A percentile compares a stretch with the other conserved stretches of the same genome.
These are phyloP conservation scores for Cerceris rybyensis DNA, from an alignment of 2,888 invertebrate genomes.

Conservation along the genomic window DNA sequence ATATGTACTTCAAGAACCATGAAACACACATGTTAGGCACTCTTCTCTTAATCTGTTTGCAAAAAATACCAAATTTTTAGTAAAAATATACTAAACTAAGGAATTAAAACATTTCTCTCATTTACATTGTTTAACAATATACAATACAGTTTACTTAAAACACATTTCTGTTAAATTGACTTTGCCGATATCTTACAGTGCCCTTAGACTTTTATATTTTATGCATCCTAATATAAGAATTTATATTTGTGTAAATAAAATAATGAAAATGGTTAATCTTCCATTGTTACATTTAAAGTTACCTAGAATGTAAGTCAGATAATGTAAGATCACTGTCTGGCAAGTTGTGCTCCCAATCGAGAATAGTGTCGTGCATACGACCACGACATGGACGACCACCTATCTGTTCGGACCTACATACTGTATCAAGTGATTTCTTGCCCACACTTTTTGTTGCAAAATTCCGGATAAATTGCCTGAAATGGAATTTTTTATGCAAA, in stretches of 20 bases:
- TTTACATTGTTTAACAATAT: not conserved
- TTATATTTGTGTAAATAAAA: not conserved
- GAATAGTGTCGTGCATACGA: slow-evolving; percentile 92
- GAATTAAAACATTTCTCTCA: not conserved
- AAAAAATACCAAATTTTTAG: slow-evolving; percentile 36
- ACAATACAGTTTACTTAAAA: not conserved
- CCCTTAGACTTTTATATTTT: no score
- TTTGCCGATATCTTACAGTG: not conserved
- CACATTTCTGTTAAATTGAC: not conserved
- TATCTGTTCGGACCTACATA: slow-evolving; percentile 86
- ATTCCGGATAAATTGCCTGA: slow-evolving; percentile 90
- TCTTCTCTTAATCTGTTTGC: slow-evolving; percentile 44
- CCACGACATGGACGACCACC: slow-evolving; percentile 92
- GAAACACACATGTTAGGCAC: slow-evolving; percentile 27
- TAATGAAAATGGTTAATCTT: no score
- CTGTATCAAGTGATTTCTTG: slow-evolving; percentile 86
- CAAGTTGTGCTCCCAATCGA: slow-evolving; percentile 98
- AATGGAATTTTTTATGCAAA: slow-evolving; percentile 55
- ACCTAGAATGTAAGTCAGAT: slow-evolving; percentile 94
- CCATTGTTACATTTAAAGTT: slow-evolving; percentile 48
- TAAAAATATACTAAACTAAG: not conserved
- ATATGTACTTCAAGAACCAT: slow-evolving; percentile 36
- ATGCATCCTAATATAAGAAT: no score
- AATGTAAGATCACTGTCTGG: slow-evolving; percentile 93
- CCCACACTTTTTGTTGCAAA: slow-evolving; percentile 91